Percentiles rank a stretch among this genome's conserved stretches.
These are phyloP conservation scores for Polymixis flavicincta DNA, from an alignment of 2,888 invertebrate species.

Conservation along the genomic window DNA sequence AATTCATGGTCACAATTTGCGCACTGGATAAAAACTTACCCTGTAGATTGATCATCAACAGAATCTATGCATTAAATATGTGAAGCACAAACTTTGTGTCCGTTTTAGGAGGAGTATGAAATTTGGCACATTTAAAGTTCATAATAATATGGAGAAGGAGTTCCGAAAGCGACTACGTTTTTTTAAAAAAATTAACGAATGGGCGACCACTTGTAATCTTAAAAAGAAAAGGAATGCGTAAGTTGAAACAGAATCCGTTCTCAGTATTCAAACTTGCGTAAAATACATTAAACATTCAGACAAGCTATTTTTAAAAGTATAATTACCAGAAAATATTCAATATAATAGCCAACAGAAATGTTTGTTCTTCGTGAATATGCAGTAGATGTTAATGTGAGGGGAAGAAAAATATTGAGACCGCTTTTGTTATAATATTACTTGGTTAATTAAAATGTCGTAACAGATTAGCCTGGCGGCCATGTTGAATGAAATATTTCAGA, in stretches of 20 bases:
- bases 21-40: no score
- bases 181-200: no score
- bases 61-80: no score
- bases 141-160: no score
- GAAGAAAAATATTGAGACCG: conserved; percentile 72
- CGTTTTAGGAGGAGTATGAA: no score
- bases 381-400: conserved; percentile 74
- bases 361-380: conserved; percentile 77
- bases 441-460: conserved; percentile 64
- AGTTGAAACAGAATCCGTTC: conserved; percentile 1
- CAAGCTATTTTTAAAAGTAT: conserved; percentile 64
- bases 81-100: no score
- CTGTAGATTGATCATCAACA: no score
- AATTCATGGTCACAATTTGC: no score
- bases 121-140: no score
- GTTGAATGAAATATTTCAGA: conserved; percentile 38
- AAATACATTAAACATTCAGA: conserved; percentile 49
- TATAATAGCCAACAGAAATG: conserved; percentile 58
- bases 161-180: no score
- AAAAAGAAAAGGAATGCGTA: not conserved
- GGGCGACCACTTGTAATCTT: not conserved
- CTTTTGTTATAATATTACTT: conserved; percentile 66
- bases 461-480: conserved; percentile 48
- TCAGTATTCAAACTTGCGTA: conserved; percentile 28
- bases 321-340: conserved; percentile 62